Conservation (phyloP, 2,888 invertebrate species). For the Drosophila maculinotata region DNA sequence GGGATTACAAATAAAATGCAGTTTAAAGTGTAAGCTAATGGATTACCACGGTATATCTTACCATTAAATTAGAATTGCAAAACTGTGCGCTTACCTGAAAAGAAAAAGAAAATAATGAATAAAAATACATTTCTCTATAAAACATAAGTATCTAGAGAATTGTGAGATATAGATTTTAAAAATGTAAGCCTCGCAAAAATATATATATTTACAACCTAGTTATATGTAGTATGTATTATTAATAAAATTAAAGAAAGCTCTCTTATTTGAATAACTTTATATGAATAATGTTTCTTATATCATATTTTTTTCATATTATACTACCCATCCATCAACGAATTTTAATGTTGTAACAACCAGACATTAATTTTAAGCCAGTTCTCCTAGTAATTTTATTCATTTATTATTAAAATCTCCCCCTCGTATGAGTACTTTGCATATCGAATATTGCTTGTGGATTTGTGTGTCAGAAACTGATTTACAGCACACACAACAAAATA, state of each 20-base stretch:
- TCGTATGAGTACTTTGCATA: too few species aligned
- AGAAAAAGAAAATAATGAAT: slow-evolving; percentile 12
- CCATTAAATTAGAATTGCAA: not conserved
- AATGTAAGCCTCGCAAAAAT: too few species aligned
- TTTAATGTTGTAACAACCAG: slow-evolving; percentile 1
- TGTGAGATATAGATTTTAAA: too few species aligned
- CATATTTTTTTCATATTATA: not conserved
- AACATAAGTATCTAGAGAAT: too few species aligned
- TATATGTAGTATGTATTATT: too few species aligned
- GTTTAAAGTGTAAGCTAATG: not conserved
- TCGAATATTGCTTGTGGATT: slow-evolving; percentile 17
- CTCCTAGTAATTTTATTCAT: slow-evolving; percentile 31
- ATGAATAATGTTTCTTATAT: not conserved
- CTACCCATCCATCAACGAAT: not conserved
- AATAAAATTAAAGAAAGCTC: too few species aligned
- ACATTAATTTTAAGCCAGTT: slow-evolving; percentile 23
- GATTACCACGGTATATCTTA: slow-evolving; percentile 2
- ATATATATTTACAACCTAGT: too few species aligned
- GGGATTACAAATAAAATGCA: not conserved
- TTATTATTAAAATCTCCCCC: slow-evolving; percentile 34
- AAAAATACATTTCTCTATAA: not conserved
- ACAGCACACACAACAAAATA: slow-evolving; percentile 36
- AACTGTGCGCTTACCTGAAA: slow-evolving; percentile 46
- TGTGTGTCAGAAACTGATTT: slow-evolving; percentile 44
- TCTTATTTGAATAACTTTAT: too few species aligned